phyloP scores from a whole-genome alignment of 2,797 vertebrate species.

The Tokudaia muenninki region DNA sequence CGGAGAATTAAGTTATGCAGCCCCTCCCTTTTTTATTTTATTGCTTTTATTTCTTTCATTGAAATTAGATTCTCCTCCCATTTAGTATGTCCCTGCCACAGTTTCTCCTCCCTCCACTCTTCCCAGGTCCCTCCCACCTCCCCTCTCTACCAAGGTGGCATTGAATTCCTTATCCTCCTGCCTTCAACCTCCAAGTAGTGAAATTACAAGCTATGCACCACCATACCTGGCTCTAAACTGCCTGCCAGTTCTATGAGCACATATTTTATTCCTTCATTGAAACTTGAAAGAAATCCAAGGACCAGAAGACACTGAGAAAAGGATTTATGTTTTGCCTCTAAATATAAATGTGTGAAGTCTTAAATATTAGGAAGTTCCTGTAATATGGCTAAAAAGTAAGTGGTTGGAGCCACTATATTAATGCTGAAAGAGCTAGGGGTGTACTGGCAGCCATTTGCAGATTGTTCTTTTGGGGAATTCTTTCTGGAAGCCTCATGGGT shows the following conservation, averaged over 20 bases:
- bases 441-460: conserved; percentile 51
- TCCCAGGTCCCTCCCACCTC: no score
- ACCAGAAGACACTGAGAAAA: conserved; percentile 51
- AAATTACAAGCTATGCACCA: not conserved
- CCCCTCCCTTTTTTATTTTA: no score
- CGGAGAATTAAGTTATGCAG: no score
- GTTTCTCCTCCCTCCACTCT: not conserved
- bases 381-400: conserved; percentile 44
- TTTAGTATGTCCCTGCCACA: not conserved
- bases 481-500: conserved; percentile 40
- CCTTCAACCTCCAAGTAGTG: not conserved
- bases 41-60: not conserved
- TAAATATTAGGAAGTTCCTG: conserved; percentile 60
- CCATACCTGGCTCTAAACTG: conserved; percentile 11
- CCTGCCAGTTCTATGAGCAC: conserved; percentile 55
- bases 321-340: conserved; percentile 56
- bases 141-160: not conserved
- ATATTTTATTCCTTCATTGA: conserved; percentile 65
- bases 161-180: not conserved
- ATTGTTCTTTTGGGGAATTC: conserved; percentile 52
- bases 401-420: conserved; percentile 43
- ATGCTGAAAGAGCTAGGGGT: conserved; percentile 32
- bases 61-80: not conserved
- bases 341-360: conserved; percentile 28
- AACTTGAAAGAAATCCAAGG: conserved; percentile 68